Evolutionary conservation across 2,113 vertebrate genomes (phyloP), one percentile per base, ranked within the genome.

Genomic region (Phrynosoma platyrhinos): DNA sequence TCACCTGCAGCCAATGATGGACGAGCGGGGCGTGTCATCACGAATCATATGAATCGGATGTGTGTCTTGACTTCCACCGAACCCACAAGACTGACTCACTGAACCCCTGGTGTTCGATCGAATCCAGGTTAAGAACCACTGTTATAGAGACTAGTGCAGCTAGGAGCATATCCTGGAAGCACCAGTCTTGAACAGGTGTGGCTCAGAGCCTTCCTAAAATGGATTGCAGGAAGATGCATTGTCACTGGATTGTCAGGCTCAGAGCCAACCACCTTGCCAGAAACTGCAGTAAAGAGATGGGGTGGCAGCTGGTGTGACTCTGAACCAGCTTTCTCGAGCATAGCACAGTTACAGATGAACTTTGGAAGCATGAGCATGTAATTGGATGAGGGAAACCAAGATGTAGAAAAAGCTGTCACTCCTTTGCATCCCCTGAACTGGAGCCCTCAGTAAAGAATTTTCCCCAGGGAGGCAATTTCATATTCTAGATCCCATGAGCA

Each of bases 131-230:
- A n/a, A n/a, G n/a, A n/a, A n/a, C n/a, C n/a, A n/a, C n/a, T n/a
- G 42, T 47, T 47, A 47, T 6, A 47, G 47, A 47, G 47, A 47
- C 4, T 47, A 47, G 47, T 47, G 47, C 82, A 98, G 98, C 90
- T 98, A 96, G 91, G 94, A 94, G 91, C 97, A 98, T 81, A 77
- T 94, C 71, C 87, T 18, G 52, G 94, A 92, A n/a, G 82, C 94
- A 20, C 79, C 69, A 0, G 86, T 12, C 58, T 87, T 91, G 64
- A 92, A 83, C 47, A 88, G 72, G 53, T 87, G 90, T 16, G 32
- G 83, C 42, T 95, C 94, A 0, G 91, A 93, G 8, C 95, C 96
- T 14, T 3, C 69, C 0, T 0, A 95, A 58, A 88, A 93, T 62
- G 89, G 69, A 66, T 14, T 82, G 79, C 82, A 1, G 74, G 78